A percentile compares a stretch with the other conserved stretches of the same genome.
These are phyloP conservation scores for Blastomussa wellsi DNA, from an alignment of 92 coral and sea anemone genomes.

Conservation along the genomic window DNA sequence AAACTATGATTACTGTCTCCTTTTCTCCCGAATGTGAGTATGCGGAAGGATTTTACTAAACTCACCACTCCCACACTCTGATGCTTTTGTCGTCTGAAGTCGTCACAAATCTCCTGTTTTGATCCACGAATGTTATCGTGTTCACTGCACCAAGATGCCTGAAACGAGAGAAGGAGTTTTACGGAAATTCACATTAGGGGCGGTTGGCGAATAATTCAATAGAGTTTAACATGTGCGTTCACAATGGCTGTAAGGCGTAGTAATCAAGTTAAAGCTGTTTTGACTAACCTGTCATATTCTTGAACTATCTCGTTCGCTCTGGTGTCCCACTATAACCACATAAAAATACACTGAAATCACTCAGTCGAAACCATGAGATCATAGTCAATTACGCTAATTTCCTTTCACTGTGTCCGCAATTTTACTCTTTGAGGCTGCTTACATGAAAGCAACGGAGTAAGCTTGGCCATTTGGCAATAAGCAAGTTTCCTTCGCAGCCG, in stretches of 20 bases:
- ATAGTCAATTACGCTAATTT: neutral
- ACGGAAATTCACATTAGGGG: neutral
- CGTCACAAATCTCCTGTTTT: conserved; percentile 94
- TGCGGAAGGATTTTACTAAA: neutral
- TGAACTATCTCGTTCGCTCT: conserved; percentile 97
- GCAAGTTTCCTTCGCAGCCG: no score
- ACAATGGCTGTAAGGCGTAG: neutral
- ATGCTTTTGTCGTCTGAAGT: conserved; percentile 98
- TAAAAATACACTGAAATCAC: neutral
- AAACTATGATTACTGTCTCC: neutral
- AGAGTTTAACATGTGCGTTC: neutral
- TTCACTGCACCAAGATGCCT: conserved; percentile 99
- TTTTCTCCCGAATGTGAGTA: neutral
- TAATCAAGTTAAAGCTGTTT: neutral
- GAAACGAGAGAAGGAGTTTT: neutral
- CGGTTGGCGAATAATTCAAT: neutral
- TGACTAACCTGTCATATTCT: conserved; percentile 90
- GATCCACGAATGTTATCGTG: conserved; percentile 94
- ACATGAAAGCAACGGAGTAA: neutral
- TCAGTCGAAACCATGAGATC: neutral
- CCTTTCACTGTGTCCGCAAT: neutral
- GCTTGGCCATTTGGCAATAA: no score
- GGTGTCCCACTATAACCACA: conserved; percentile 84
- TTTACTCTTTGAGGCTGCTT: no score
- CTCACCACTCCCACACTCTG: conserved; percentile 98